Percentiles rank a stretch among this genome's conserved stretches.
Evolutionary conservation across 2,888 invertebrate genomes (phyloP).

Genomic region (Yponomeuta sedellus): DNA sequence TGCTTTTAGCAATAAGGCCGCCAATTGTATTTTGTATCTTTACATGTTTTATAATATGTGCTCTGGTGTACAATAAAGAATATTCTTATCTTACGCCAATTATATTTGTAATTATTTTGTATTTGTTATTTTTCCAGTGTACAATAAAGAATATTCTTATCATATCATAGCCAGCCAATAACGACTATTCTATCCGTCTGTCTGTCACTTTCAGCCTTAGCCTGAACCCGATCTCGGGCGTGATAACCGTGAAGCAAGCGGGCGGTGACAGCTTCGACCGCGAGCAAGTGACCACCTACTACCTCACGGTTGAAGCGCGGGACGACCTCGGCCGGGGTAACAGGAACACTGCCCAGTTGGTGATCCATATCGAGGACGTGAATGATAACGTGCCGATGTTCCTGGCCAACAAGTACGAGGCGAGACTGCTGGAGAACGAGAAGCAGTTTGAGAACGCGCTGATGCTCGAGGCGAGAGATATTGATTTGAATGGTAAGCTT

Average conservation of each 20-base stretch:
- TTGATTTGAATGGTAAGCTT: conserved; percentile 85
- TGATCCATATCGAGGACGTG: conserved; percentile 88
- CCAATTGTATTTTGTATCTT: too few species aligned
- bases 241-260: conserved; percentile 86
- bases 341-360: conserved; percentile 88
- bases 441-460: conserved; percentile 84
- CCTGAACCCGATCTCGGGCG: conserved; percentile 88
- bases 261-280: conserved; percentile 89
- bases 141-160: too few species aligned
- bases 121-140: too few species aligned
- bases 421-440: conserved; percentile 89
- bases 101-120: too few species aligned
- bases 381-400: conserved; percentile 95
- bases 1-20: too few species aligned
- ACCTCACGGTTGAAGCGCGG: conserved; percentile 91
- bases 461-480: conserved; percentile 87
- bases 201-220: conserved; percentile 76
- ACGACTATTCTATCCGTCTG: too few species aligned
- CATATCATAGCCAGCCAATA: too few species aligned
- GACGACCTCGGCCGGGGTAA: conserved; percentile 89
- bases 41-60: too few species aligned
- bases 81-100: too few species aligned
- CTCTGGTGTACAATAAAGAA: too few species aligned
- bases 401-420: conserved; percentile 87
- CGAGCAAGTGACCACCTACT: conserved; percentile 88